Evolutionary conservation across 2,888 invertebrate species (phyloP), one percentile per base, ranked within the genome.

Genomic region (Temnothorax rugatulus): DNA sequence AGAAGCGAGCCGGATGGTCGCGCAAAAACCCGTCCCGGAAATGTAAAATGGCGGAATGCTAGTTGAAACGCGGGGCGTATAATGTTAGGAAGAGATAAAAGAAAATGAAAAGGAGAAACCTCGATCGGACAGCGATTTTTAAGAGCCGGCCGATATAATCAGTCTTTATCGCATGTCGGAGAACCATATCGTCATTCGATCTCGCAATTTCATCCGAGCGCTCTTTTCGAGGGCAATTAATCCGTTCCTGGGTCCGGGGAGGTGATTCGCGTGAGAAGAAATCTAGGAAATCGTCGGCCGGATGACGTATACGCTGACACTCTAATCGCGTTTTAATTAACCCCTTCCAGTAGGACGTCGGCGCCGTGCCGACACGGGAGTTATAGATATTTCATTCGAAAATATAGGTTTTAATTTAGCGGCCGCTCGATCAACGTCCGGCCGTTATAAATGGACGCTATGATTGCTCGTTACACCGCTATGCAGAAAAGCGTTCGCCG

Each of bases 311-410:
- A 47, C 79, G 79, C 79, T 81, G 79, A 81, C 79, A 73, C 74
- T 81, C 79, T 81, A 81, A 81, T 81, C 79, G 79, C 74, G 59
- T 81, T 81, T 81, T 81, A 81, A 81, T 81, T 81, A 81, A 81
- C 74, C 79, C 79, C 74, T 81, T 73, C 79, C 74, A 81, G 75
- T 73, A 59, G 66, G 41, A 74, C 74, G 79, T 81, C 74, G 79
- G 74, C 79, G 74, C 79, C 74, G 79, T 59, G 79, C 79, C 79
- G 79, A 74, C 79, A 81, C 74, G 79, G 59, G 79, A 81, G 75
- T 81, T 81, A 81, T 81, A 81, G 79, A 81, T 81, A 81, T 81
- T 81, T 81, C 79, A 81, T 81, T 81, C 75, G 79, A 74, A 73
- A 81, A 73, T 81, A 81, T 81, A 81, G 79, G 79, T 81, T 81